Base-by-base conservation (phyloP, 2,888 invertebrate species). In the Tenthredo scrophulariae region DNA sequence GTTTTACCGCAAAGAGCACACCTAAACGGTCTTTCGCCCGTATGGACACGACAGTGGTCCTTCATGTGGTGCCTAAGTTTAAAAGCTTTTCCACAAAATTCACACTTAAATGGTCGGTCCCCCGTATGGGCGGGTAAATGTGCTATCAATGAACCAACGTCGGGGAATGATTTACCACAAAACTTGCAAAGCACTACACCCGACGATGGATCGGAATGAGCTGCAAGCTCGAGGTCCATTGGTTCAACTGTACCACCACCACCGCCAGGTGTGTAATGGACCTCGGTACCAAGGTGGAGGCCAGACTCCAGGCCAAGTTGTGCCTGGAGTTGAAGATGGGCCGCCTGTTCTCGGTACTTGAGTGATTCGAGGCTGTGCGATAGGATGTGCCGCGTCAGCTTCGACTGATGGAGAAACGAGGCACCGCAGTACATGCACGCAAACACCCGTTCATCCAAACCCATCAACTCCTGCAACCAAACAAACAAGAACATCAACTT, bases 21-120 rank as follows among this genome's bases (percentile, higher is more conserved):
- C 90, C 97, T 96, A 95, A 98, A 98, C 75, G 98, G 98, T 89
- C 98, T 95, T 93, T 98, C 98, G 89, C 98, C 98, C 90, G 98
- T 98, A 93, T 98, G 98, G 87, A 98, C 98, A 92, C 98, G 96
- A 94, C 97, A 98, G 93, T 98, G 98, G 94, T 98, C 98, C 94
- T 98, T 98, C 98, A 98, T 98, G 94, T 98, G 98, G 93, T 98
- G 98, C 87, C 98, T 95, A 92, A 98, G 94, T 93, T 98, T 98
- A 95, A 98, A 98, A 90, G 98, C 98, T 94, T 98, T 98, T 88
- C 98, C 98, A 94, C 98, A 98, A 94, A 97, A 98, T 94, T 98
- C 98, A 95, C 98, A 98, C 94, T 97, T 98, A 94, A 98, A 98
- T 86, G 98, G 98, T 92, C 98, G 95, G 93, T 98, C 98, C 88